A percentile compares a stretch with the other conserved stretches of the same genome.
phyloP scores from a whole-genome alignment of 2,888 invertebrate genomes.

The Ophioninae sp. region DNA sequence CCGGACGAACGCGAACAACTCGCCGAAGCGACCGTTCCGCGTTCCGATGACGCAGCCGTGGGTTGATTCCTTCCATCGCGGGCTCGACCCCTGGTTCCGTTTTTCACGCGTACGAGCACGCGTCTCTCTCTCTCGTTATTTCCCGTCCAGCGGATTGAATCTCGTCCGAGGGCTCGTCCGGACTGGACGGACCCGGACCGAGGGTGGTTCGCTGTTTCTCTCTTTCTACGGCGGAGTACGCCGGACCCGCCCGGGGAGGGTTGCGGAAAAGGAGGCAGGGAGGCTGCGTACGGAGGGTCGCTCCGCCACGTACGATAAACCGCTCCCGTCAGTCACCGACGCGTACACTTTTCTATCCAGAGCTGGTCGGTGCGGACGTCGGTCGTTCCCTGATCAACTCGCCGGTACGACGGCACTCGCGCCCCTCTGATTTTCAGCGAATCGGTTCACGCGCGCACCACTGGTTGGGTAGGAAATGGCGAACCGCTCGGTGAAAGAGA shows the following conservation, averaged over 20 bases:
- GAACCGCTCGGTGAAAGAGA: constrained; percentile 35
- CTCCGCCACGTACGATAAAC: constrained; percentile 46
- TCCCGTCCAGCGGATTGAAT: constrained; percentile 73
- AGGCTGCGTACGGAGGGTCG: constrained; percentile 43
- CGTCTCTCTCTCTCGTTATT: constrained; percentile 37
- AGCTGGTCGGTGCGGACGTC: not conserved
- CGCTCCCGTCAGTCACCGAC: not conserved
- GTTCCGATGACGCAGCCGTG: constrained; percentile 20
- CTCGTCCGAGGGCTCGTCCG: constrained; percentile 67
- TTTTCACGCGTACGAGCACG: not conserved
- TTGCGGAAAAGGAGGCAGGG: constrained; percentile 26
- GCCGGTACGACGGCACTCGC: not conserved
- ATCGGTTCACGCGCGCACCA: constrained; percentile 1
- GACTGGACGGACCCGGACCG: constrained; percentile 46
- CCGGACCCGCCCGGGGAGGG: constrained; percentile 58
- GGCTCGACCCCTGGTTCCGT: not conserved
- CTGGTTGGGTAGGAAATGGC: constrained; percentile 51
- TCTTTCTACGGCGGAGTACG: constrained; percentile 58
- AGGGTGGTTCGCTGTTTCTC: constrained; percentile 45
- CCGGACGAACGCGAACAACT: constrained; percentile 49
- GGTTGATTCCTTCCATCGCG: constrained; percentile 38
- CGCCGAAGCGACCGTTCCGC: not conserved
- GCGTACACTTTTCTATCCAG: not conserved
- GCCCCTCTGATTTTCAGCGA: constrained; percentile 1
- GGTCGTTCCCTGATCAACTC: not conserved